Base-by-base conservation (phyloP, 1,140 invertebrate species). In the Bombus picipes region DNA sequence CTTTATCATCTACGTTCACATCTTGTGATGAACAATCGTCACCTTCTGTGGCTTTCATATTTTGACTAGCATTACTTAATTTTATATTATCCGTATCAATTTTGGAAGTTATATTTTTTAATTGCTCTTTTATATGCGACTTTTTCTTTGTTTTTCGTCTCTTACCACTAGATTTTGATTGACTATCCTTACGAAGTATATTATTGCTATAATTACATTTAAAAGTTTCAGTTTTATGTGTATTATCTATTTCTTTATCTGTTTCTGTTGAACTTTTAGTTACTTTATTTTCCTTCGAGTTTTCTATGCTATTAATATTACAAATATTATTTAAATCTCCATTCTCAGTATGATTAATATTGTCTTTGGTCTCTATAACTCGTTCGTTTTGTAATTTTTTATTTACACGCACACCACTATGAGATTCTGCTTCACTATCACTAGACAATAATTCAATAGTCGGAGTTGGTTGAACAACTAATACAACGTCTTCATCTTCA, bases 401-500 rank as follows among this genome's bases (percentile, higher is more conserved):
- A 88, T 92, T 94, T 32, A 89, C 66, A 43, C 84, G 76, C 74
- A 57, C 25, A 85, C 87, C 57, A 84, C 80, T 9, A 28, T 86
- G 73, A 71, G 85, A 28, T 71, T 95, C 94, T 22, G 79, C 83
- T 75, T 94, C 94, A 83, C 93, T 94, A 18, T 95, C 94, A 41
- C 94, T 95, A 1, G 94, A 95, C 1, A 95, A 77, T 62, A 95
- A 86, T 76, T 95, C 94, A 57, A 95, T 95, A 32, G 94, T 93
- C 6, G 95, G 92, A 28, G 94, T 94, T 43, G 94, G 94, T 68
- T 94, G 91, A 79, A 95, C 92, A 2, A 95, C 94, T 47, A 95
- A 90, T 72, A 95, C 94, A 43, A 95, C 94, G 80, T 95, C 95
- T 86, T 95, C 94, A 47, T 95, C 95, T 18, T 94, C 94, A 9